Evolutionary conservation across 1,140 invertebrate species (phyloP).

Genomic region (Solen grandis): DNA sequence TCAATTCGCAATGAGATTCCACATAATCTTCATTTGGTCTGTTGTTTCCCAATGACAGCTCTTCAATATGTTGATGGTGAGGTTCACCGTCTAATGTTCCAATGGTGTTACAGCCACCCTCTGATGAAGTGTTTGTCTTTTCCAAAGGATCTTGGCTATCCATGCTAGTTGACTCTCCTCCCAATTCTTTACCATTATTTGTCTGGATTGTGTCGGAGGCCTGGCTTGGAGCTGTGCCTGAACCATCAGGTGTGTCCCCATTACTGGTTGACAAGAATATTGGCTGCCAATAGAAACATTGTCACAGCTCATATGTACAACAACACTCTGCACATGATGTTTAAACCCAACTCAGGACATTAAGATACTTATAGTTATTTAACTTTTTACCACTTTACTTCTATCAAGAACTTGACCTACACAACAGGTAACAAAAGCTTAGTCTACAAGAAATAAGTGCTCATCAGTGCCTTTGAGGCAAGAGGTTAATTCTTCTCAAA

Average conservation of each 20-base stretch:
- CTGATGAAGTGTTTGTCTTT: not conserved
- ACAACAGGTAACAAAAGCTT: not conserved
- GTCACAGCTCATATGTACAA: not conserved
- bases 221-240: not conserved
- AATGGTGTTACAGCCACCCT: not conserved
- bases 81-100: not conserved
- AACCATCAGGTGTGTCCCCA: not conserved
- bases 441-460: no score
- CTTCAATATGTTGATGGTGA: no score
- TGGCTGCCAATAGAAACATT: conserved; percentile 15
- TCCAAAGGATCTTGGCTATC: not conserved
- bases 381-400: not conserved
- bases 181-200: no score
- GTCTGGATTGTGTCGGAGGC: not conserved
- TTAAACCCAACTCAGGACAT: no score
- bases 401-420: not conserved
- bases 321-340: no score
- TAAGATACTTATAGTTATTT: no score
- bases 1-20: no score
- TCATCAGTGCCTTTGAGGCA: no score
- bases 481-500: no score
- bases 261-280: conserved; percentile 26
- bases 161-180: no score
- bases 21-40: not conserved
- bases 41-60: not conserved